These are phyloP conservation scores for Stenurella melanura DNA, from an alignment of 2,888 invertebrate species.

Conservation along the genomic window DNA sequence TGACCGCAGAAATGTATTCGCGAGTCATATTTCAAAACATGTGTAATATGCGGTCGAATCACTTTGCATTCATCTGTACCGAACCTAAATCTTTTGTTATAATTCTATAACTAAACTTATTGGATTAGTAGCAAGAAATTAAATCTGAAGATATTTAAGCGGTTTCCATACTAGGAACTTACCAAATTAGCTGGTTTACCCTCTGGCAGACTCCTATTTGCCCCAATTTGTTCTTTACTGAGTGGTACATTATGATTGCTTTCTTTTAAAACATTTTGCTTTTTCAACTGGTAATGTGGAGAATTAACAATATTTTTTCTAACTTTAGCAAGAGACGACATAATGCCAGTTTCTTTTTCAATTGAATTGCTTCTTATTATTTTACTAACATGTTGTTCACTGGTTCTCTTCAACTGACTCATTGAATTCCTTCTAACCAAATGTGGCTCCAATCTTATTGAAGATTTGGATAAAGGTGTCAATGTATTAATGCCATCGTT, in stretches of 20 bases:
- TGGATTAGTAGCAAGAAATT: too few relatives aligned
- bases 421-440: conserved; percentile 46
- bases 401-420: conserved; percentile 26
- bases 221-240: conserved; percentile 1
- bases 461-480: conserved; percentile 8
- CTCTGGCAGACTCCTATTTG: not conserved
- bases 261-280: conserved; percentile 5
- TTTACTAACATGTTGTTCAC: conserved; percentile 23
- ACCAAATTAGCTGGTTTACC: not conserved
- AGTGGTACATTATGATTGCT: not conserved
- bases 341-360: conserved; percentile 46
- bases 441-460: conserved; percentile 17
- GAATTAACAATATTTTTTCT: conserved; percentile 49
- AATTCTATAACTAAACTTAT: too few relatives aligned
- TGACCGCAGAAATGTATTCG: too few relatives aligned
- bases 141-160: too few relatives aligned
- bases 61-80: too few relatives aligned
- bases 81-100: too few relatives aligned
- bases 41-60: too few relatives aligned
- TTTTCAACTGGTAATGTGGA: conserved; percentile 36
- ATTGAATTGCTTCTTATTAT: conserved; percentile 44
- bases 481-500: not conserved
- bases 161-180: not conserved
- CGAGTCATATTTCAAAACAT: too few relatives aligned
- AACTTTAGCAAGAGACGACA: conserved; percentile 46